Evolutionary conservation across 2,888 invertebrate species (phyloP).

Genomic region (Clostera curtula): DNA sequence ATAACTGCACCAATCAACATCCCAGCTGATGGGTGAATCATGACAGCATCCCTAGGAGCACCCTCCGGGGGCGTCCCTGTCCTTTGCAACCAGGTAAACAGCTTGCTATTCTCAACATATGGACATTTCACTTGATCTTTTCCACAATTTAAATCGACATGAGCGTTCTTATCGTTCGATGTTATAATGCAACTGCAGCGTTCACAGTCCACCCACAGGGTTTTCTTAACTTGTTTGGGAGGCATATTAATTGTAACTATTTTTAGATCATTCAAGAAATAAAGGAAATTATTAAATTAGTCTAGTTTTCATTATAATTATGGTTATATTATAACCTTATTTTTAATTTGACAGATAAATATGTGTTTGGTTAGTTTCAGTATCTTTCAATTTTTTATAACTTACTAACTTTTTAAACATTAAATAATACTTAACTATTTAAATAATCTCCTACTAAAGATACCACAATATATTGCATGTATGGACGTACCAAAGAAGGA

Average conservation of each 20-base stretch:
- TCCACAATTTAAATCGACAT: constrained; percentile 68
- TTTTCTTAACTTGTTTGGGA: constrained; percentile 69
- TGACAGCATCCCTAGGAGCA: constrained; percentile 51
- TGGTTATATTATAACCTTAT: too few relatives aligned
- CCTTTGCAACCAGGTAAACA: constrained; percentile 56
- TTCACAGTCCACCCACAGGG: constrained; percentile 78
- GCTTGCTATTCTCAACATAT: constrained; percentile 41
- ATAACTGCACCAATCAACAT: constrained; percentile 55
- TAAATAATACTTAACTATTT: too few relatives aligned
- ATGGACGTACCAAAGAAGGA: too few relatives aligned
- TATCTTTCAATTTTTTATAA: too few relatives aligned
- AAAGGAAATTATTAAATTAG: too few relatives aligned
- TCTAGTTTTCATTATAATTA: too few relatives aligned
- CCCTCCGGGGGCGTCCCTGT: constrained; percentile 46
- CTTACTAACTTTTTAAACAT: too few relatives aligned
- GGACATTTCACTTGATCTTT: constrained; percentile 63
- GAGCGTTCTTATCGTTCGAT: constrained; percentile 74
- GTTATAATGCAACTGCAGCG: constrained; percentile 72
- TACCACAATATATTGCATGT: too few relatives aligned
- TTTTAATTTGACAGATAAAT: too few relatives aligned
- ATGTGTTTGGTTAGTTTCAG: too few relatives aligned
- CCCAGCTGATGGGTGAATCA: constrained; percentile 58
- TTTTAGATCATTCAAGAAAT: not conserved
- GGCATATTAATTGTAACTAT: constrained; percentile 27
- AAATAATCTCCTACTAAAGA: too few relatives aligned